Evolutionary conservation across 2,797 vertebrate species (phyloP).

Genomic region (Ispidina lecontei): DNA sequence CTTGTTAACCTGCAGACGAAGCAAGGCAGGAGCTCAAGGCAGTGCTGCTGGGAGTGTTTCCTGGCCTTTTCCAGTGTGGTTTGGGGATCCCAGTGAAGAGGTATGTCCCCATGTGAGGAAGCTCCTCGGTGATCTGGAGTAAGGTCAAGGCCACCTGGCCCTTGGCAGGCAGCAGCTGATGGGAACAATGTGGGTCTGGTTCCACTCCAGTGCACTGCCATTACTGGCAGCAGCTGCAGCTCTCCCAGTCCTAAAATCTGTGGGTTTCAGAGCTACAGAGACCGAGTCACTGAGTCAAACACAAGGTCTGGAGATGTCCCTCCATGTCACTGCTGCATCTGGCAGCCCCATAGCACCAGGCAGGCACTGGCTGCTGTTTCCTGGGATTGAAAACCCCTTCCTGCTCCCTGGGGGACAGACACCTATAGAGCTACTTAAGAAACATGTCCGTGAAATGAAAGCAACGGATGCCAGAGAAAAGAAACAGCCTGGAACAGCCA

Average conservation of each 20-base stretch:
- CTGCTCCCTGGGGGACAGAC: fast-evolving
- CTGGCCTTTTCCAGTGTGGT: background rate
- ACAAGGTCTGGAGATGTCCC: fast-evolving
- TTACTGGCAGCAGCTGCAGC: background rate
- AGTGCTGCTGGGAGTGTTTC: background rate
- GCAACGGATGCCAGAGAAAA: background rate
- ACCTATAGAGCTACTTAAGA: background rate
- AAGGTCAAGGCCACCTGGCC: background rate
- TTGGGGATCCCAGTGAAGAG: background rate
- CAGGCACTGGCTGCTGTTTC: background rate
- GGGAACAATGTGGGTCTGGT: fast-evolving
- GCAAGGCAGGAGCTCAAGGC: background rate
- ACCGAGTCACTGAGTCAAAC: background rate
- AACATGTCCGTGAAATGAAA: fast-evolving
- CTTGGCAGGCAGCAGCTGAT: fast-evolving
- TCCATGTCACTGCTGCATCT: fast-evolving
- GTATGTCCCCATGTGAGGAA: fast-evolving
- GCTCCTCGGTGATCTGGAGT: background rate
- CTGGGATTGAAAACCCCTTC: background rate
- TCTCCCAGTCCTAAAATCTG: background rate
- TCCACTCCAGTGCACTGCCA: background rate
- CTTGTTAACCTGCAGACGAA: background rate
- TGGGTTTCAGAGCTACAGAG: fast-evolving
- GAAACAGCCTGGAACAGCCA: background rate
- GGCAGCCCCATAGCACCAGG: fast-evolving